Evolutionary conservation across 2,113 vertebrate species (phyloP), one percentile per base, ranked within the genome.

Genomic region (Antechinus stuartii): DNA sequence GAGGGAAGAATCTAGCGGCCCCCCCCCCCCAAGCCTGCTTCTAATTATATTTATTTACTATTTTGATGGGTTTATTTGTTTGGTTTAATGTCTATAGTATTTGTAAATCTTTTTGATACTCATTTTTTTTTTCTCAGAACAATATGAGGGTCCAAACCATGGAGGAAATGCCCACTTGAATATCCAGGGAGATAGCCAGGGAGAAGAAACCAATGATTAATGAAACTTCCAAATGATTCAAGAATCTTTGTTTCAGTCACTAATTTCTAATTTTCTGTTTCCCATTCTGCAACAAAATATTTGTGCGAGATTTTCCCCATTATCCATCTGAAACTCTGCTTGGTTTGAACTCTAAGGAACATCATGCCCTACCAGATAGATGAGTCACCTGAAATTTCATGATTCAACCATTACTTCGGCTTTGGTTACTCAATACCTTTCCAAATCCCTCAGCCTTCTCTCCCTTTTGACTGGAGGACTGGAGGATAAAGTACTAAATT

Each of bases 71-170:
- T 92, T 95, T 93, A 89, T 95, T 90, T 93, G 61, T 47, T n/a
- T 89, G 16, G 25, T 94, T 84, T 24, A 92, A 92, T 26, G 19
- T 68, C 14, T 91, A 55, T n/a, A 89, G 27, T 50, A 97, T 93
- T 94, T 96, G n/a, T 8, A 94, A 76, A 25, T 11, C 52, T 94
- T 97, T 97, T 94, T 91, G 90, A 93, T 57, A 92, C 91, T 7
- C 22, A 93, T 50, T 55, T 35, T 25, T 35, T 25, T 91, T 96
- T 96, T 95, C 42, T 95, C 24, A 91, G 54, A 53, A 2, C 25
- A 95, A 3, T 27, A 56, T n/a, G 53, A 92, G 56, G 57, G 61
- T 55, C 96, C 94, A 56, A 95, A 94, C 96, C 91, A 90, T 92
- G 53, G 27, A 90, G 90, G n/a, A 84, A 84, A 50, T 10, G 35